A percentile compares a stretch with the other conserved stretches of the same genome.
Conservation (phyloP, 2,113 vertebrate genomes). For the Ctenodactylus gundi region DNA sequence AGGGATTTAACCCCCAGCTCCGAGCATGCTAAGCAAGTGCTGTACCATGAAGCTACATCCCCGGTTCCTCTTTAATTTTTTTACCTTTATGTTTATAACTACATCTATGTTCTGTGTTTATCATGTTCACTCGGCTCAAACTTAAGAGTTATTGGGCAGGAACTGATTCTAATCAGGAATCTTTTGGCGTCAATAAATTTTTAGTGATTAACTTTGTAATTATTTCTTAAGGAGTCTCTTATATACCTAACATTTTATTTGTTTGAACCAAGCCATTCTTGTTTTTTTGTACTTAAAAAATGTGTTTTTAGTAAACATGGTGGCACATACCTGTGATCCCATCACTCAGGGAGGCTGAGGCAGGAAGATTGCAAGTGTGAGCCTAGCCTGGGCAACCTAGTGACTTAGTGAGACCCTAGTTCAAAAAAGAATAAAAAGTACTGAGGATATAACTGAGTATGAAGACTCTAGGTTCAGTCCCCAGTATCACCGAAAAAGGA, state of each 20-base stretch:
- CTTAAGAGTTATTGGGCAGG: not conserved
- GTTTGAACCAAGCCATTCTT: not conserved
- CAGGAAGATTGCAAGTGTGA: not conserved
- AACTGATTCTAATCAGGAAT: not conserved
- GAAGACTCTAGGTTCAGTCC: not conserved
- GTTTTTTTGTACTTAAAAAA: not conserved
- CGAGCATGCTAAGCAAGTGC: not conserved
- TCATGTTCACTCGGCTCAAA: not conserved
- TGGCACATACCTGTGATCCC: not conserved
- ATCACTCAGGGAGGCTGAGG: not conserved
- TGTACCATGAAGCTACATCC: not conserved
- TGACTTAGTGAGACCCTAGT: not conserved
- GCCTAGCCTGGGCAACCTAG: not conserved
- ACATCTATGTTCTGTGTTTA: not conserved
- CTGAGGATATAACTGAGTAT: not conserved
- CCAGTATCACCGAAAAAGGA: not conserved
- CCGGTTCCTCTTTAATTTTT: not conserved
- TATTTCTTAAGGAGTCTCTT: not conserved
- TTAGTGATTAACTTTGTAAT: not conserved
- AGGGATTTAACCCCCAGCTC: not conserved
- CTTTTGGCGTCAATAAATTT: not conserved
- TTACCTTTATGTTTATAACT: not conserved
- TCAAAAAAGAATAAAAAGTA: not conserved
- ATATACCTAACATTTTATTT: not conserved
- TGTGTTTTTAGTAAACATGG: not conserved